phyloP scores from a whole-genome alignment of 2,797 vertebrate species.

The Hipposideros larvatus region DNA sequence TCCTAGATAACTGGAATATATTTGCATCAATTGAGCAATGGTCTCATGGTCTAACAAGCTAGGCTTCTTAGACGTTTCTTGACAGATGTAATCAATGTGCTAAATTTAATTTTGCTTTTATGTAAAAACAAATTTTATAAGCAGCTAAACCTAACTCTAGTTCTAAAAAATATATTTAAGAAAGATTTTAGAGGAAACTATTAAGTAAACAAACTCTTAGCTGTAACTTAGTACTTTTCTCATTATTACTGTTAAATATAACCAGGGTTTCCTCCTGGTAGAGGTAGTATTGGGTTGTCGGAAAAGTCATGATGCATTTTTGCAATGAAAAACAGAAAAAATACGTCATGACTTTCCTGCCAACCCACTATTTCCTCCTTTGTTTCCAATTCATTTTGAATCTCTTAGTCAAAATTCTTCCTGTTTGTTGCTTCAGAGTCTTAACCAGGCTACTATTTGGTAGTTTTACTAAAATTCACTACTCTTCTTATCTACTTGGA shows the following conservation, averaged over 20 bases:
- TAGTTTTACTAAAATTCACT: background rate
- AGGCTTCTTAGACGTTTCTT: constrained; percentile 21
- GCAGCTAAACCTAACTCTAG: background rate
- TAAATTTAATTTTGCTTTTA: constrained; percentile 57
- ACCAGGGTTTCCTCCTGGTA: background rate
- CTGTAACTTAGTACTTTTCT: constrained; percentile 18
- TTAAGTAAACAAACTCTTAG: constrained; percentile 4
- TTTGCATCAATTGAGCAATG: background rate
- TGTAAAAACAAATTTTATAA: constrained; percentile 21
- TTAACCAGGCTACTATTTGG: background rate
- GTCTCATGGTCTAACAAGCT: background rate
- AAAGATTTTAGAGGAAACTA: background rate
- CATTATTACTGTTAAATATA: background rate
- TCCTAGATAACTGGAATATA: background rate
- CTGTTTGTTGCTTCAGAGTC: background rate
- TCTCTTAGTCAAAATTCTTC: background rate
- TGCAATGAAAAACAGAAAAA: too few relatives aligned
- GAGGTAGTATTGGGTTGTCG: background rate
- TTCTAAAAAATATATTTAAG: background rate
- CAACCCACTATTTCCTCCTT: background rate
- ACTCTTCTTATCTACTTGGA: background rate
- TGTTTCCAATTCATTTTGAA: background rate
- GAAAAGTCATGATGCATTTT: too few relatives aligned
- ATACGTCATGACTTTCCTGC: too few relatives aligned
- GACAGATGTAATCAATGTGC: background rate